Conservation (phyloP, 2,113 vertebrate genomes). For the Paraplagusia blochii region DNA sequence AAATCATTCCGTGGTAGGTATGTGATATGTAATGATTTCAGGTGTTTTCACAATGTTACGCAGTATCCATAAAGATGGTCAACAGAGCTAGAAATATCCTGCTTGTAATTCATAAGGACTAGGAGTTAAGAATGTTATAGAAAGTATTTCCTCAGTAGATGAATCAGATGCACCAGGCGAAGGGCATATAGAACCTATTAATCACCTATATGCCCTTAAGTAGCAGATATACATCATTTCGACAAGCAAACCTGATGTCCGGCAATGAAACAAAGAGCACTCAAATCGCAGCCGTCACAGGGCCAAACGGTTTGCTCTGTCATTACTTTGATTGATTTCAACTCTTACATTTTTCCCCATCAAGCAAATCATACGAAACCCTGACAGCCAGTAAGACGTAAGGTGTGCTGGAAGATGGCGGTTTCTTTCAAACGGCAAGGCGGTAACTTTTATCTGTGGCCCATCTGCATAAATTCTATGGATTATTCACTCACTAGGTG, state of each 20-base stretch:
- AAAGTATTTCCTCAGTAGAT: too few species aligned
- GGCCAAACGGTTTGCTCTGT: slow-evolving; percentile 49
- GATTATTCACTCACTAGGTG: too few species aligned
- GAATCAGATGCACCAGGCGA: neutral
- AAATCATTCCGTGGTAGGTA: slow-evolving; percentile 8
- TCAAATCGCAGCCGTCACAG: slow-evolving; percentile 48
- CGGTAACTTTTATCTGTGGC: neutral
- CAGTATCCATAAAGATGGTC: too few species aligned
- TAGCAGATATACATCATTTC: slow-evolving; percentile 38
- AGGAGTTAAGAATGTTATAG: too few species aligned
- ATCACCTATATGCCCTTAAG: slow-evolving; percentile 32
- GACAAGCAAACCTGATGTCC: slow-evolving; percentile 49
- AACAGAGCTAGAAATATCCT: too few species aligned
- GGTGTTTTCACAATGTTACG: too few species aligned
- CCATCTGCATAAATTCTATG: too few species aligned
- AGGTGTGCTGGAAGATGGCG: slow-evolving; percentile 31
- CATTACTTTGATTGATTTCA: slow-evolving; percentile 63
- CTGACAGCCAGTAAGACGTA: slow-evolving; percentile 31
- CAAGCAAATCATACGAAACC: slow-evolving; percentile 31
- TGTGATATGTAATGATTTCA: slow-evolving; percentile 3
- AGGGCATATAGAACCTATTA: slow-evolving; percentile 33
- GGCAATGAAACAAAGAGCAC: slow-evolving; percentile 46
- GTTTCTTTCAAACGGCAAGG: slow-evolving; percentile 18
- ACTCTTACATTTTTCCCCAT: slow-evolving; percentile 46
- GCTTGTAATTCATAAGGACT: too few species aligned